Base-by-base conservation (phyloP, 1,140 invertebrate genomes). In the Drosophila cardini region DNA sequence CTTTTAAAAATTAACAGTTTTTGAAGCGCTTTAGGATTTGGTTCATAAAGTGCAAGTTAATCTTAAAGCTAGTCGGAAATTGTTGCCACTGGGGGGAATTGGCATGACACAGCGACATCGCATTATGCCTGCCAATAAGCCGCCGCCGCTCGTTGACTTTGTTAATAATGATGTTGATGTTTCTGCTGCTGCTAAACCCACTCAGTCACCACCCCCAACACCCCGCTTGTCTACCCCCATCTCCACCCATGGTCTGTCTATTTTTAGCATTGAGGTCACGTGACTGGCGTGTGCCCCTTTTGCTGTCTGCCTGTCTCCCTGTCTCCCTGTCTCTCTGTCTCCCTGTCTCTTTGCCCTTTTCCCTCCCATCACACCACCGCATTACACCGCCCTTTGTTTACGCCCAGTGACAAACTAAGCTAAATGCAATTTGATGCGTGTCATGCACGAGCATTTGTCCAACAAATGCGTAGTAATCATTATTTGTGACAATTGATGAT, bases 401-500 rank as follows among this genome's bases (percentile, higher is more conserved):
- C 46, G 21, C 45, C 67, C 64, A 79, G 75, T 87, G 80, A 89
- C 80, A 83, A 84, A 89, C 84, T 78, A 75, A 84, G 83, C 84
- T 84, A 89, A 89, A 90, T 89, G 84, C 84, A 89, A 89, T 80
- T 89, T 89, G 74, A 89, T 89, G 84, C 80, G 80, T 84, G 80
- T 84, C 80, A 85, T 79, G 76, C 80, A 69, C 71, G 21, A 40
- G 21, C 21, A 45, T 30, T 38, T 26, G 64, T 46, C 13, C 11
- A 63, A 80, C 87, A 87, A 87, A 87, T 87, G 84, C 83, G 83
- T 83, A 64, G 83, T 86, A 86, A 87, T 87, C 83, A 87, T 87
- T 87, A 87, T 87, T 87, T 87, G 83, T 89, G 84, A 83, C 83
- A 87, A 87, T 83, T 80, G 83, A 87, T 80, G 83, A 87, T 76